Base-by-base conservation (phyloP, 2,888 invertebrate species). In the Villa cingulata region DNA sequence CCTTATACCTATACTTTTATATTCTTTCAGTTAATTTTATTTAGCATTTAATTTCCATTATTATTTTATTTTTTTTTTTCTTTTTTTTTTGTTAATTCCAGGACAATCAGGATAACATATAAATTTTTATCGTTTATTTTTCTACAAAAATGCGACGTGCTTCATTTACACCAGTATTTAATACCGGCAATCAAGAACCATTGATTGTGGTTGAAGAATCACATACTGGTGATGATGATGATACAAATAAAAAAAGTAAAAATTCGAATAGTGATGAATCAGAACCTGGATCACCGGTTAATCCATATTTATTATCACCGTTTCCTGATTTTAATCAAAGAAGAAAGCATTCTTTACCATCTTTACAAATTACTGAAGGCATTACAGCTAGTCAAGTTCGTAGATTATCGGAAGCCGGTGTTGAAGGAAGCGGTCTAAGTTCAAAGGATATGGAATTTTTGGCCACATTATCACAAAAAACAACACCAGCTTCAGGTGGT, bases 301-400 rank as follows among this genome's bases (percentile, higher is more conserved):
- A 86, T 68, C 87, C 87, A 3, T 86, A 83, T 69, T 75, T 87
- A 48, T 66, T 88, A 55, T 86, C 86, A 3, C 88, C 88, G 2
- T 86, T 83, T 75, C 74, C 83, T 43, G 85, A 85, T 54, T 72
- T 77, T 60, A 72, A 80, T 56, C 82, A 82, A 57, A 77, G 81
- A 12, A 75, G 88, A 58, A 88, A 88, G 64, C 83, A 86, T 58
- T 88, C 87, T 36, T 70, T 88, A 58, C 88, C 88, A 2, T 87
- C 87, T 2, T 83, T 87, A 2, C 81, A 85, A 57, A 87, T 87
- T 63, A 83, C 84, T 19, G 80, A 84, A 54, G 88, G 88, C 46
- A 87, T 87, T 51, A 88, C 87, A 39, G 88, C 88, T 43, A 86
- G 86, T 59, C 87, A 88, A 75, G 86, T 87, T 47, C 77, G 88